These are phyloP conservation scores for Electrona antarctica DNA, from an alignment of 2,113 vertebrate genomes.

Conservation along the genomic window DNA sequence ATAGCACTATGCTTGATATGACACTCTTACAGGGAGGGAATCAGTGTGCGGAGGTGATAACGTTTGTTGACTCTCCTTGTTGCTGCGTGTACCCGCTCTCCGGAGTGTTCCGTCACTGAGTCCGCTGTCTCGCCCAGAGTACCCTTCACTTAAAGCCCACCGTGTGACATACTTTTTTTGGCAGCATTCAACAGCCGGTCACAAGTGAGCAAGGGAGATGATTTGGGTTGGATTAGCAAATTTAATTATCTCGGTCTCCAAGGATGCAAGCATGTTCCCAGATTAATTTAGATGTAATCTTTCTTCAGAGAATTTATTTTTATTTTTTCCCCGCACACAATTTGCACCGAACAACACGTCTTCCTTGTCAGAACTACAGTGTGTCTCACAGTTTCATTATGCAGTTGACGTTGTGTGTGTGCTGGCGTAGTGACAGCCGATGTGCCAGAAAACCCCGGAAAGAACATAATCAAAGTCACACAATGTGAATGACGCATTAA, in stretches of 20 bases:
- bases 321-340: conserved; percentile 42
- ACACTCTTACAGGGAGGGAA: too few relatives aligned
- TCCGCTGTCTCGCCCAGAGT: conserved; percentile 33
- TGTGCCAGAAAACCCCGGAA: background rate
- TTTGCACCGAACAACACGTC: conserved; percentile 30
- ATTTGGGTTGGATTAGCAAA: conserved; percentile 67
- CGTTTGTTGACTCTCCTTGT: too few relatives aligned
- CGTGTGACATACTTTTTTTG: conserved; percentile 65
- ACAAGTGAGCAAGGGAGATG: conserved; percentile 46
- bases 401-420: background rate
- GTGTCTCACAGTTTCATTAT: background rate
- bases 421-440: background rate
- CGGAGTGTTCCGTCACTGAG: conserved; percentile 22
- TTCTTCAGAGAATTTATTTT: conserved; percentile 62
- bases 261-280: conserved; percentile 59
- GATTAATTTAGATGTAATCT: conserved; percentile 73
- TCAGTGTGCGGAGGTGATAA: too few relatives aligned
- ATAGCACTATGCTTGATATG: too few relatives aligned
- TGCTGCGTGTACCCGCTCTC: too few relatives aligned
- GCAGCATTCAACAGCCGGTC: conserved; percentile 42
- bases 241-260: conserved; percentile 72
- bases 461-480: background rate
- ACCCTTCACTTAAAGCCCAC: conserved; percentile 47
- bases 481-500: background rate
- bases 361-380: background rate